Conservation (phyloP, 2,888 invertebrate species). For the Amblyjoppa proteus region DNA sequence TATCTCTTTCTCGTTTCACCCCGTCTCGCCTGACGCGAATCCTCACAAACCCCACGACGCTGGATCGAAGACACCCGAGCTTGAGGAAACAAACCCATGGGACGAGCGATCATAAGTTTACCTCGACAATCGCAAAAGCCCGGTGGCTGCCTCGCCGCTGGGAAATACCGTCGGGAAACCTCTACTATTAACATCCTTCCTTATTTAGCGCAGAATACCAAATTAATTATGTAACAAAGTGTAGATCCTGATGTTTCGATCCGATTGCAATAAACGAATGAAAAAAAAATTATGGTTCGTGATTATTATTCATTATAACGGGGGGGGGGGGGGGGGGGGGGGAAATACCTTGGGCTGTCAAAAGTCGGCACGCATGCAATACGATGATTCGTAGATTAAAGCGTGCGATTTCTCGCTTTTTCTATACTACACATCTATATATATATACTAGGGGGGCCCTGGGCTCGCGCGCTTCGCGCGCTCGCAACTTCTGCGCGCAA, state of each 20-base stretch:
- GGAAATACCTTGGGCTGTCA: conserved; percentile 7
- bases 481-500: no score
- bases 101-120: conserved; percentile 72
- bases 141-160: conserved; percentile 20
- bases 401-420: conserved; percentile 3
- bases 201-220: neutral
- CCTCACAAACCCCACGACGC: conserved; percentile 20
- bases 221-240: neutral
- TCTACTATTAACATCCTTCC: neutral
- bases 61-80: conserved; percentile 28
- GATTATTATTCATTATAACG: conserved; percentile 5
- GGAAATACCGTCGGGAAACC: conserved; percentile 58
- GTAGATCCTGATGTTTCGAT: neutral
- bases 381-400: conserved; percentile 43
- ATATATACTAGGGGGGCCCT: neutral
- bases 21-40: conserved; percentile 22
- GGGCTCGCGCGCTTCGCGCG: no score
- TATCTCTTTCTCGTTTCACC: conserved; percentile 58
- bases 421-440: neutral
- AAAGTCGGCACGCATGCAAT: conserved; percentile 37
- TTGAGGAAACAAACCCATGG: conserved; percentile 66
- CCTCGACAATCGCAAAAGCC: conserved; percentile 64
- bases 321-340: neutral
- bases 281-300: neutral
- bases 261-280: neutral